phyloP scores from a whole-genome alignment of 2,797 vertebrate genomes.

The Apogon talboti region DNA sequence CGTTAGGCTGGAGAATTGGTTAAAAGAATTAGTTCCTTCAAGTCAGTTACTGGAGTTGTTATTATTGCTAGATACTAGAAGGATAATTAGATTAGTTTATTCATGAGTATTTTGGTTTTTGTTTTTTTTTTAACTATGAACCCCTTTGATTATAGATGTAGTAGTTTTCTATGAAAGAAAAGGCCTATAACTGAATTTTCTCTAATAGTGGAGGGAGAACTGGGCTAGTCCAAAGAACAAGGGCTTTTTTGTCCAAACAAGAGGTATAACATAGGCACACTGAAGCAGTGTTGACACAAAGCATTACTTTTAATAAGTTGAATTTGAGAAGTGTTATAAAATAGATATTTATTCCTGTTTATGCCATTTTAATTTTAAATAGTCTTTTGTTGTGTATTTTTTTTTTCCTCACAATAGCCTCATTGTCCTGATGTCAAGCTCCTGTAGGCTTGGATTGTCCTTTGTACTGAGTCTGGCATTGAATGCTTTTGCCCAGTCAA shows the following conservation, averaged over 20 bases:
- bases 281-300: background rate
- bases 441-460: conserved; percentile 21
- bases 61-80: conserved; percentile 15
- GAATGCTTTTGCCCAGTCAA: background rate
- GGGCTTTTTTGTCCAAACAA: conserved; percentile 34
- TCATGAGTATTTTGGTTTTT: conserved; percentile 22
- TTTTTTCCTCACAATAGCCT: conserved; percentile 21
- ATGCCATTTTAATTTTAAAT: background rate
- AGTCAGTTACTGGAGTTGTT: background rate
- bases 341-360: background rate
- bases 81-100: conserved; percentile 21
- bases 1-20: background rate
- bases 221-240: conserved; percentile 22
- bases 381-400: background rate
- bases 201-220: conserved; percentile 20
- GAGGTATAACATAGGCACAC: conserved; percentile 1
- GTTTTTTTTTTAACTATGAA: conserved; percentile 2
- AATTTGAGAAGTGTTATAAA: background rate
- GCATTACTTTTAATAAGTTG: background rate
- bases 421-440: conserved; percentile 14
- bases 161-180: conserved; percentile 2
- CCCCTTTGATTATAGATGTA: background rate
- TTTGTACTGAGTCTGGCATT: conserved; percentile 5
- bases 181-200: conserved; percentile 9
- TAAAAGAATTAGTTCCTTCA: conserved; percentile 7